Percentiles rank a stretch among this genome's conserved stretches.
phyloP scores from a whole-genome alignment of 2,113 vertebrate species.

The Xiphophorus couchianus region DNA sequence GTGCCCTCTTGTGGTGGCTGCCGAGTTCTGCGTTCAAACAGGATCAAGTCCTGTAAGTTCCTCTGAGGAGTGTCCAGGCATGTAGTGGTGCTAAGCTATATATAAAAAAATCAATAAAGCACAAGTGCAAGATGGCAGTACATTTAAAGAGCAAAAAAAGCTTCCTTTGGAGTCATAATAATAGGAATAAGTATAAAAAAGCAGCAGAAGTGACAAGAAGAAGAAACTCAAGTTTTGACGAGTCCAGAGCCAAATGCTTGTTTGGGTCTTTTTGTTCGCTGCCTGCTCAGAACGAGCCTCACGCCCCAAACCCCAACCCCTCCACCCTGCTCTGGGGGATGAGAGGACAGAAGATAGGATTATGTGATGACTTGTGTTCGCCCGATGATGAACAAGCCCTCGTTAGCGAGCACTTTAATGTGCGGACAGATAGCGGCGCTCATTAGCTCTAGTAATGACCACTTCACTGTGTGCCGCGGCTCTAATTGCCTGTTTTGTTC shows the following conservation, averaged over 20 bases:
- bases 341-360: slow-evolving; percentile 76
- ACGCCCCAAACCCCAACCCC: slow-evolving; percentile 12
- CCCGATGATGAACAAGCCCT: slow-evolving; percentile 82
- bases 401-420: slow-evolving; percentile 80
- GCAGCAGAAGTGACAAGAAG: not conserved
- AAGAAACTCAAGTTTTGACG: slow-evolving; percentile 35
- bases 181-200: not conserved
- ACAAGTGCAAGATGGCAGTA: not conserved
- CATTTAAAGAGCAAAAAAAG: not conserved
- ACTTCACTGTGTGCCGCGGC: slow-evolving; percentile 69
- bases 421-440: slow-evolving; percentile 75
- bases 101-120: not conserved
- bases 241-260: slow-evolving; percentile 34
- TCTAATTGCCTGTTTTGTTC: slow-evolving; percentile 80
- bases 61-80: not conserved
- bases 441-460: slow-evolving; percentile 83
- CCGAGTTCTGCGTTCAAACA: slow-evolving; percentile 24
- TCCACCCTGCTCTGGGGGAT: slow-evolving; percentile 41
- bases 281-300: slow-evolving; percentile 49
- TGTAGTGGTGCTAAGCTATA: slow-evolving; percentile 1
- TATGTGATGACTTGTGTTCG: slow-evolving; percentile 76
- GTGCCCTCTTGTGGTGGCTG: slow-evolving; percentile 79
- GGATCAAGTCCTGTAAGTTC: slow-evolving; percentile 20
- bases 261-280: slow-evolving; percentile 57
- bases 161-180: not conserved